Base-by-base conservation (phyloP, 2,797 vertebrate species). In the Phataginus tetradactyla region DNA sequence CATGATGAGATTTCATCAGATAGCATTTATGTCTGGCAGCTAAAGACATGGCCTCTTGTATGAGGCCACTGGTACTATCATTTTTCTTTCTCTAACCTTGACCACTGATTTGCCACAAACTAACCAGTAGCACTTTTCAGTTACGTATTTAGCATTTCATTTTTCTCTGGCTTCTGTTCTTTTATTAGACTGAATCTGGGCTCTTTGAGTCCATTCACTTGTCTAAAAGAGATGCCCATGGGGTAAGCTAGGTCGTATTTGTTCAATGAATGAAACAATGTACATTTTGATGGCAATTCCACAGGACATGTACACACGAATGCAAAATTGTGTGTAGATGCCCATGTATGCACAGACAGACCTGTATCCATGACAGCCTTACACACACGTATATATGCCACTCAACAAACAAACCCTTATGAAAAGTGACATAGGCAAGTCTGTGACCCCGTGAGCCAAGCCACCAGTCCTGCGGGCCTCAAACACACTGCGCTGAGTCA, bases 401-500 rank as follows among this genome's bases (percentile, higher is more conserved):
- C 49, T 77, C 63, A 37, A 45, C 49, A 78, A 77, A 83, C n/a
- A 39, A 32, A 51, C 32, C 5, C 34, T 69, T 64, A 13, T 51
- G 80, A 83, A 68, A 94, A 89, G 37, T 51, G 34, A 21, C 32
- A 9, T 1, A 0, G 1, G 49, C 20, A 29, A 66, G 57, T 59
- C 57, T 5, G 0, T 34, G 74, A 39, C 39, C 90, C 63, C 27
- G 9, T 51, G 78, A 94, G 77, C 42, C 0, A 0, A 92, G 55
- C 49, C 3, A 25, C 53, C 81, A 66, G 53, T 85, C 77, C 75
- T 81, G 5, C n/a, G 57, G 39, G 72, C 95, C 85, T 97, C 87
- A 95, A 95, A 85, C 37, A 27, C 71, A 86, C 93, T 94, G 42
- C 87, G 51, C 57, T 69, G 72, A 95, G 69, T 94, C 49, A 85